Percentiles rank a stretch among this genome's conserved stretches.
phyloP scores from a whole-genome alignment of 1,140 invertebrate genomes.

The Drosophila lowei region DNA sequence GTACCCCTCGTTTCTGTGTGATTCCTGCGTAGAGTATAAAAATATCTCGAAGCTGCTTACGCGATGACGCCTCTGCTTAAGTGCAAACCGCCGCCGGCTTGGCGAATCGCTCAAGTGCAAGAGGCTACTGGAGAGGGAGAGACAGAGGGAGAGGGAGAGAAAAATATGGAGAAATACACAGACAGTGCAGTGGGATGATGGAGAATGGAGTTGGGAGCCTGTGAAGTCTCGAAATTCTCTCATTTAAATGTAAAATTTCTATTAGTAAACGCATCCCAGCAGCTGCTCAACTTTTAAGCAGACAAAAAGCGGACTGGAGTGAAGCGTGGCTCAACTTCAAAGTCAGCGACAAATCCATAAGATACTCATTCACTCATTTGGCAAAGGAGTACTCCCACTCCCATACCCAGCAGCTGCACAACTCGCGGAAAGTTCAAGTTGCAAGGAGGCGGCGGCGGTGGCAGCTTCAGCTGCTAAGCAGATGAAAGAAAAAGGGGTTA shows the following conservation, averaged over 20 bases:
- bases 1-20: no score
- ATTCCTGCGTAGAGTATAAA: conserved; percentile 35
- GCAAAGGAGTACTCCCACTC: no score
- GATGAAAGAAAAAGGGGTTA: conserved; percentile 68
- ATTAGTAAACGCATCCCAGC: conserved; percentile 38
- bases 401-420: conserved; percentile 46
- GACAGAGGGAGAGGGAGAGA: no score
- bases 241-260: conserved; percentile 53
- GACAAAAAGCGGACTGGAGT: conserved; percentile 10
- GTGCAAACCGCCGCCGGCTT: conserved; percentile 44
- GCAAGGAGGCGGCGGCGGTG: conserved; percentile 34
- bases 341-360: conserved; percentile 62
- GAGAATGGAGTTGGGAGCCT: conserved; percentile 10
- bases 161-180: no score
- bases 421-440: conserved; percentile 67
- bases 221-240: conserved; percentile 15
- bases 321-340: conserved; percentile 34
- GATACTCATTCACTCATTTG: conserved; percentile 44
- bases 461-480: conserved; percentile 29
- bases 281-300: conserved; percentile 34
- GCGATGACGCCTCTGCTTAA: conserved; percentile 56
- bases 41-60: conserved; percentile 65
- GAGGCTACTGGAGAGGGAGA: no score
- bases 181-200: conserved; percentile 9
- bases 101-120: conserved; percentile 38